Conservation (phyloP, 2,888 invertebrate genomes). For the Polia nebulosa region DNA sequence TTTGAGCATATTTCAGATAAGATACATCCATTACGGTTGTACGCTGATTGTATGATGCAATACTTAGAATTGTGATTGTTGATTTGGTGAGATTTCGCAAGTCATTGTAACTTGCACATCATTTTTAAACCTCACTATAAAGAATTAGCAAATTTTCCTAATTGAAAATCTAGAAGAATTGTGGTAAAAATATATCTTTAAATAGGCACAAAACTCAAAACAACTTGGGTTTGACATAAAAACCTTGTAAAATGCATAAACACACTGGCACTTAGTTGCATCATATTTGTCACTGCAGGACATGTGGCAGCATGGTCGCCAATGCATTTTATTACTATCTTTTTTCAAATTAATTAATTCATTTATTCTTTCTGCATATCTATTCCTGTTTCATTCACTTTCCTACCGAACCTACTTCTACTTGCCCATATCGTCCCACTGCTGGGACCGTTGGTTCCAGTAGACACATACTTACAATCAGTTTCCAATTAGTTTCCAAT, state of each 20-base stretch:
- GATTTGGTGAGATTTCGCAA: conserved; percentile 33
- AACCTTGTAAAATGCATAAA: background rate
- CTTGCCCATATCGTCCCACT: background rate
- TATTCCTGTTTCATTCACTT: background rate
- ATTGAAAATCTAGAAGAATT: background rate
- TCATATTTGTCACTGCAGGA: conserved; percentile 12
- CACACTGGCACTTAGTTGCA: conserved; percentile 10
- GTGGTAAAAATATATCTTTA: background rate
- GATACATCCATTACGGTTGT: conserved; percentile 66
- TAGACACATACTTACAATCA: too few relatives aligned
- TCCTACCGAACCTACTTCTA: background rate
- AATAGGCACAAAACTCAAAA: background rate
- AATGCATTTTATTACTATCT: background rate
- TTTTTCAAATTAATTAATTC: too few relatives aligned
- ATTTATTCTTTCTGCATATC: too few relatives aligned
- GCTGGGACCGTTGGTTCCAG: too few relatives aligned
- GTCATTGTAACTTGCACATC: conserved; percentile 34
- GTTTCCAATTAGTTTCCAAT: too few relatives aligned
- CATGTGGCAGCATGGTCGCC: background rate
- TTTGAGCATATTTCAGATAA: conserved; percentile 66
- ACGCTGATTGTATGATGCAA: conserved; percentile 74
- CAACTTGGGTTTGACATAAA: conserved; percentile 8
- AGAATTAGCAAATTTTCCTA: background rate
- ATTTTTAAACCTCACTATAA: background rate
- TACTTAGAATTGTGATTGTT: conserved; percentile 62